Base-by-base conservation (phyloP, 1,140 invertebrate genomes). In the Pseudoatta argentina region DNA sequence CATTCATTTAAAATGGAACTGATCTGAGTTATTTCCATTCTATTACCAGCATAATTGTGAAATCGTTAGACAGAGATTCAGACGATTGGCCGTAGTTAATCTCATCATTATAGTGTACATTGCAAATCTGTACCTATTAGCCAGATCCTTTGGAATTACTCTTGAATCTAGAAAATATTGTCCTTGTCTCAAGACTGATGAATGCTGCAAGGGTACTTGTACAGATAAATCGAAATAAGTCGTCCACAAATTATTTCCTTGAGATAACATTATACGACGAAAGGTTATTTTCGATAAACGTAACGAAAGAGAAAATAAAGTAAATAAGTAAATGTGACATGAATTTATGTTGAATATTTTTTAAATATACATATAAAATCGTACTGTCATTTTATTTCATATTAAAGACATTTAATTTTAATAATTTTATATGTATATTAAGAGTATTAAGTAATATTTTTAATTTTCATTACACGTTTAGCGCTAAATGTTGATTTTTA, bases 11-110 rank as follows among this genome's bases (percentile, higher is more conserved):
- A 75, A 83, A 83, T 83, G 34, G 39, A 75, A 83, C 24, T 24
- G 44, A 83, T 76, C 76, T 72, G 82, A 89, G 82, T 88, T 88
- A 90, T 90, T 88, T 90, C 89, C 85, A 73, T 85, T 67, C 85
- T 79, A 88, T 88, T 88, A 89, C 72, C 72, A 39, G 44, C 5
- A 73, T 81, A 66, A 39, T 75, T n/a, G 55, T 69, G 69, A 48
- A 55, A 21, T 18, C 34, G 24, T 44, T 75, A 64, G 39, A 57
- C 44, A 72, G 18, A 39, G 21, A 81, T 61, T 48, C 8, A 24
- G 24, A 44, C n/a, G 66, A 44, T 3, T 18, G 3, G 18, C 14
- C 34, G 24, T 63, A n/a, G 24, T 63, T 83, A 83, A 83, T 83
- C 53, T 63, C 18, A 48, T 79, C 69, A 14, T 73, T 27, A 21